Evolutionary conservation across 2,888 invertebrate species (phyloP), one percentile per base, ranked within the genome.

Genomic region (Caenorhabditis doughertyi): DNA sequence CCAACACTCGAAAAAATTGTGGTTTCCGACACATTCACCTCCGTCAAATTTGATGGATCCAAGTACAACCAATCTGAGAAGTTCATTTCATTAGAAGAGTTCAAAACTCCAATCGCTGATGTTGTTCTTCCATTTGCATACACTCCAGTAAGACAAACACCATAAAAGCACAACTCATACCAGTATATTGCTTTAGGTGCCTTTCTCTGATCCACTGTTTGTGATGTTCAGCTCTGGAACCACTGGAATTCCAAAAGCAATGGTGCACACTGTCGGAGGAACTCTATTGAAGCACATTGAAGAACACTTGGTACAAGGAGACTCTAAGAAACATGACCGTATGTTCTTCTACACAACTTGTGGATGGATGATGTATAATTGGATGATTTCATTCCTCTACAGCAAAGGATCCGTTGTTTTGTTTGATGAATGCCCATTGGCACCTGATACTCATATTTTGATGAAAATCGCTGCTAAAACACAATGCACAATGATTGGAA

Each of bases 311-410:
- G 90, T 94, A 23, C 94, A 94, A 85, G 92, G 93, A 47, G 92
- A 93, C 89, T 92, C 93, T 87, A 89, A 87, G 8, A 84, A 91
- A 42, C 89, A 92, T 42, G 94, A 94, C 89, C 91, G 93, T 27
- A 92, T 94, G 85, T 90, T 94, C 68, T 94, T 94, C 90, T 94
- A 93, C 90, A 94, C 94, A 18, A 94, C 94, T 5, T 93, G 93
- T 35, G 94, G 94, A 21, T 94, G 94, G 94, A 94, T 94, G 94
- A 94, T 94, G 94, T 94, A 94, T 93, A 94, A 94, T 88, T 94
- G 94, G 87, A 71, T 84, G 77, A 85, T 67, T 90, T 94, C 60
- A 93, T 94, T 27, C 90, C 93, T 21, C 93, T 79, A 76, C 35
- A 84, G 71, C 42, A 85, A 84, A 49, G 85, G 87, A 29, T 84